A percentile compares a stretch with the other conserved stretches of the same genome.
These are phyloP conservation scores for Nebria brevicollis DNA, from an alignment of 2,888 invertebrate genomes.

Conservation along the genomic window DNA sequence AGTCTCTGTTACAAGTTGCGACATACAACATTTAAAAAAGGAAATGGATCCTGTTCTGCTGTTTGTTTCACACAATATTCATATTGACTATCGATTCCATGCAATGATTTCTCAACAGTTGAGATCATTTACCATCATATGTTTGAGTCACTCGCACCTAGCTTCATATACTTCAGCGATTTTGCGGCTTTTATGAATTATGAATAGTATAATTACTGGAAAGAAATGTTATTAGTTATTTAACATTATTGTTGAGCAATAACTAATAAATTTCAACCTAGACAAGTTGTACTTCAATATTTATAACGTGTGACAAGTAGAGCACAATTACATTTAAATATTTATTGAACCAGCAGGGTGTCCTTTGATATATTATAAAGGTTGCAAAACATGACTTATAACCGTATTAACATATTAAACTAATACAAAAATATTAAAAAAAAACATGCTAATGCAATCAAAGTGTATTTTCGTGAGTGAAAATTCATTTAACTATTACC, in stretches of 20 bases:
- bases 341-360: background rate
- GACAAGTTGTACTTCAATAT: background rate
- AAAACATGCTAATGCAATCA: background rate
- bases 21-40: too few species aligned
- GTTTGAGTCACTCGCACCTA: too few species aligned
- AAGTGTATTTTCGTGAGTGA: too few species aligned
- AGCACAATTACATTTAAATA: background rate
- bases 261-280: background rate
- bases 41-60: slow-evolving; percentile 16
- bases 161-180: too few species aligned
- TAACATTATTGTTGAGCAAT: too few species aligned
- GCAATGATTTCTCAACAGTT: too few species aligned
- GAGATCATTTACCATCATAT: too few species aligned
- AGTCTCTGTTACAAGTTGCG: slow-evolving; percentile 5
- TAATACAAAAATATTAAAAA: background rate
- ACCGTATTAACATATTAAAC: background rate
- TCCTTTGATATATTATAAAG: background rate
- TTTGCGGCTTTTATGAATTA: too few species aligned
- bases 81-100: too few species aligned
- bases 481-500: too few species aligned
- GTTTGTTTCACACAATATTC: slow-evolving; percentile 46
- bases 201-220: too few species aligned
- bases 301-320: background rate
- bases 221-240: too few species aligned
- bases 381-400: background rate